Evolutionary conservation across 2,113 vertebrate species (phyloP).

Genomic region (Sardina pilchardus): DNA sequence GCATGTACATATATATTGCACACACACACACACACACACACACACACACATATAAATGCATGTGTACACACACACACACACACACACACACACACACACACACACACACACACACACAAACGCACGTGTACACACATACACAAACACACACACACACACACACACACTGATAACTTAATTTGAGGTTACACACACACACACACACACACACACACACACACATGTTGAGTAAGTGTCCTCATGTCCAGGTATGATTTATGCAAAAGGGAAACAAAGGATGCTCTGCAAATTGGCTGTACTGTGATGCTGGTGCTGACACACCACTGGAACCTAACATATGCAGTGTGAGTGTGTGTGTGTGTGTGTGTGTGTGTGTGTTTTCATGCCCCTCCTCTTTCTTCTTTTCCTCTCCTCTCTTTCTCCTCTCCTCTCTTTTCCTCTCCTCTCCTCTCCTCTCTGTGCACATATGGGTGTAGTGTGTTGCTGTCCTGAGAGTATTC

Average conservation of each 20-base stretch:
- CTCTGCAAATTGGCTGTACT: slow-evolving; percentile 29
- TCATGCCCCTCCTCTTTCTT: background rate
- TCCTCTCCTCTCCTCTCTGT: background rate
- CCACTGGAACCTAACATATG: no score
- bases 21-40: background rate
- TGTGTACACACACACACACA: background rate
- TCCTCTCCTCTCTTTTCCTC: background rate
- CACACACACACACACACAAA: background rate
- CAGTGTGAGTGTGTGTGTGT: no score
- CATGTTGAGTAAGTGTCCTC: slow-evolving; percentile 33
- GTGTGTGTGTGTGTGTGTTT: no score
- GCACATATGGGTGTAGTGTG: no score
- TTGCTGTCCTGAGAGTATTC: no score
- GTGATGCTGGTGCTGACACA: no score
- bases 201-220: background rate
- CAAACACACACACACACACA: background rate
- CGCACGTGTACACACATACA: background rate
- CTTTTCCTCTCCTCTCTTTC: background rate
- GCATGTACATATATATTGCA: no score
- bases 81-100: background rate
- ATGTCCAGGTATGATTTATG: slow-evolving; percentile 50
- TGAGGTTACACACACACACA: background rate
- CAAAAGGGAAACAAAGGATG: slow-evolving; percentile 53
- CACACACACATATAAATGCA: background rate
- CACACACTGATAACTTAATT: no score